Evolutionary conservation across 2,888 invertebrate genomes (phyloP).

Genomic region (Cantharis lateralis): DNA sequence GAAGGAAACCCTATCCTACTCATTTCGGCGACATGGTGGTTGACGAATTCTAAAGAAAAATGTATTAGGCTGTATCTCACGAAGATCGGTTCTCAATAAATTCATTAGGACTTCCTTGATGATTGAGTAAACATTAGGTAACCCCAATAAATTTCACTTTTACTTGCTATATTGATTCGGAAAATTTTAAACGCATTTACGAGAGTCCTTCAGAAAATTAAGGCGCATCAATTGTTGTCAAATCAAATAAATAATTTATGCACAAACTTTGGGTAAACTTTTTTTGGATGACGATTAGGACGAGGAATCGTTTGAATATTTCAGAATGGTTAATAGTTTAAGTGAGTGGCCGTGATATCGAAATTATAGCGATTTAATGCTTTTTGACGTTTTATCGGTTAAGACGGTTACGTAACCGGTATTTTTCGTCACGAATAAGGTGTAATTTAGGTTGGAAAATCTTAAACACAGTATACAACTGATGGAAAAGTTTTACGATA

Average conservation of each 20-base stretch:
- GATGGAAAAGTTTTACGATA: slow-evolving; percentile 16
- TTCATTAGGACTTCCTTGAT: not conserved
- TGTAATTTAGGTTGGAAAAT: slow-evolving; percentile 15
- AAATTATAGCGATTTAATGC: slow-evolving; percentile 25
- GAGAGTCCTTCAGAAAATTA: not conserved
- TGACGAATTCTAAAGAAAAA: slow-evolving; percentile 39
- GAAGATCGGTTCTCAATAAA: slow-evolving; percentile 44
- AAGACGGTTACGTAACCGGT: slow-evolving; percentile 36
- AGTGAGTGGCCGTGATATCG: slow-evolving; percentile 21
- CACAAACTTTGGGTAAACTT: not conserved
- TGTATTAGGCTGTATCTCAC: slow-evolving; percentile 49
- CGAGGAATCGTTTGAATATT: slow-evolving; percentile 31
- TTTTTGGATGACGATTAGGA: slow-evolving; percentile 20
- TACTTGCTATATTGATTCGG: not conserved
- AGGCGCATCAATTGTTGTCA: not conserved
- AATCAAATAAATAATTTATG: not conserved
- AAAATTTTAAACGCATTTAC: not conserved
- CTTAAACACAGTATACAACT: slow-evolving; percentile 1
- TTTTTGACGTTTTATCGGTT: slow-evolving; percentile 42
- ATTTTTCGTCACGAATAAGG: slow-evolving; percentile 36
- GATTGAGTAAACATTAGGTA: not conserved
- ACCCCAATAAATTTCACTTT: not conserved
- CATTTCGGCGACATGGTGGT: slow-evolving; percentile 50
- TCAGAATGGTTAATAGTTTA: slow-evolving; percentile 22
- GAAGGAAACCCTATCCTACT: slow-evolving; percentile 50